Evolutionary conservation across 2,888 invertebrate genomes (phyloP), one percentile per base, ranked within the genome.

Genomic region (Drosophila ochracea): DNA sequence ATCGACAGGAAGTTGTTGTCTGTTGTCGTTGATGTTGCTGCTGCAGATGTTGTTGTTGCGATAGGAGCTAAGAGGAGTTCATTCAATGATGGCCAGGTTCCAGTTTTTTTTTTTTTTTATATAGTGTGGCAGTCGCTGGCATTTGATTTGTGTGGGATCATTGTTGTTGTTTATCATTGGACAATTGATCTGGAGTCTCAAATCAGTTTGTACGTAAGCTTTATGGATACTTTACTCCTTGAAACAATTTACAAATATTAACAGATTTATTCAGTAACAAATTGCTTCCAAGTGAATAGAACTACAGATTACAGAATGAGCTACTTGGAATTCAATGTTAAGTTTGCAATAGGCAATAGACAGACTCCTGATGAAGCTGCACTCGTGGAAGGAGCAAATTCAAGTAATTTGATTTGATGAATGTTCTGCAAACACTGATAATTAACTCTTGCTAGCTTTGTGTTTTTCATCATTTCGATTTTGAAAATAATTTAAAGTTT

Each of bases 1-100:
- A 85, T 82, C 80, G 80, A 74, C 84, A 83, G 84, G 84, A 84
- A 84, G 83, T 84, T 67, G 65, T 60, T 65, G 62, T 59, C 25
- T 55, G 67, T 35, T 65, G 64, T 31, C 65, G 65, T 4, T 61
- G 37, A 1, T 49, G 69, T 19, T 62, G 71, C 25, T 55, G 72
- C n/a, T 61, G 59, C 28, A 64, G 33, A 49, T 53, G 65, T n/a
- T 71, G 69, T 39, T 57, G 70, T 19, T 13, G 54, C 47, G 35
- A 13, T 71, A 57, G 71, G 61, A 65, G 61, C 58, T 28, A 37
- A 35, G 35, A 73, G 75, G 55, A 82, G 84, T 82, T 82, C 80
- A 83, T 80, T 80, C 78, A 83, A 73, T 76, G 72, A 67, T 74
- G 80, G 68, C 68, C 69, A 68, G 79, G 53, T 74, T 76, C 61